Evolutionary conservation across 2,888 invertebrate genomes (phyloP).

Genomic region (Xiphydria camelus): DNA sequence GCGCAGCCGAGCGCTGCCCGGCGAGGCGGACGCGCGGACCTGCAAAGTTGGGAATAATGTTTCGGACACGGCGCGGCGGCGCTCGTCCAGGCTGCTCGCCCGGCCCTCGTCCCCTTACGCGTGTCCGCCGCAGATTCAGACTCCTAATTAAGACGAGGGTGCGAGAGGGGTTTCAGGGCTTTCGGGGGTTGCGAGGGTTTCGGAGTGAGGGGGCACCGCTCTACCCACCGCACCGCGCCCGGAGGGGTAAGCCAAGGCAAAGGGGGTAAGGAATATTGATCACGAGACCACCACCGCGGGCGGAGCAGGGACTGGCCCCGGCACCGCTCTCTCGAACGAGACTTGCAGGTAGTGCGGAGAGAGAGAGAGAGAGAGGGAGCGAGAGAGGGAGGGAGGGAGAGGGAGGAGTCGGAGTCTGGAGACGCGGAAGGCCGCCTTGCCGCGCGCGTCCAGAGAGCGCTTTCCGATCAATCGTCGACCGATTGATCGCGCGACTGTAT

Average conservation of each 20-base stretch:
- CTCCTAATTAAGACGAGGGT: slow-evolving; percentile 83
- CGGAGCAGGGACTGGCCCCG: slow-evolving; percentile 44
- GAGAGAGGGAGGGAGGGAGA: slow-evolving; percentile 4
- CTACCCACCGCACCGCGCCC: slow-evolving; percentile 33
- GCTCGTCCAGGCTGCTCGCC: slow-evolving; percentile 30
- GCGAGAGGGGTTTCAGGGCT: slow-evolving; percentile 52
- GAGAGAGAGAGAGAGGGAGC: slow-evolving; percentile 13
- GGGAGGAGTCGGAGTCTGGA: no score
- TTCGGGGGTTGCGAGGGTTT: slow-evolving; percentile 8
- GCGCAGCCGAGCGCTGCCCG: no score
- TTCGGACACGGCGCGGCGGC: slow-evolving; percentile 56
- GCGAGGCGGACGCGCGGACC: slow-evolving; percentile 14
- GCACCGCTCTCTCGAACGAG: slow-evolving; percentile 29
- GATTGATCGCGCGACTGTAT: no score
- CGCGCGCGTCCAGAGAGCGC: no score
- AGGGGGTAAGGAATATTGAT: slow-evolving; percentile 59
- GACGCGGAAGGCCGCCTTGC: no score
- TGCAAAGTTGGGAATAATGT: slow-evolving; percentile 56
- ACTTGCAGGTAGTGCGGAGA: slow-evolving; percentile 24
- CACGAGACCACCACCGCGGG: slow-evolving; percentile 45
- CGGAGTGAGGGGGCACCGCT: slow-evolving; percentile 38
- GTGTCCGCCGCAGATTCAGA: slow-evolving; percentile 84
- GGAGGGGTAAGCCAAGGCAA: slow-evolving; percentile 53
- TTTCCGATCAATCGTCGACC: no score
- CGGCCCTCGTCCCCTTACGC: slow-evolving; percentile 60